Evolutionary conservation across 2,888 invertebrate species (phyloP), one percentile per base, ranked within the genome.

Genomic region (Teinopalpus imperialis): DNA sequence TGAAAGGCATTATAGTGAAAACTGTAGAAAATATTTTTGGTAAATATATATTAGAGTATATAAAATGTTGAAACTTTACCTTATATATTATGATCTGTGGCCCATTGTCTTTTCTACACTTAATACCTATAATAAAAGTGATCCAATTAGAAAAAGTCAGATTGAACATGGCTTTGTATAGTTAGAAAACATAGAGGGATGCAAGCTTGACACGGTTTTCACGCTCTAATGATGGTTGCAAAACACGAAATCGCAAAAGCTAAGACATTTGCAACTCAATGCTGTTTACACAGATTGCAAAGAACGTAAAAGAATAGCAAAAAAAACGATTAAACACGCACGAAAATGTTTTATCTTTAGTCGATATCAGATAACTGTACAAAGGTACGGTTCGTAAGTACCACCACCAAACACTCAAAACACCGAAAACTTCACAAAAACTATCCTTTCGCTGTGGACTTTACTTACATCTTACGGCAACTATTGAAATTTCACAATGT

Each of bases 221-320:
- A 85, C 83, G 88, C 73, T 86, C 85, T 76, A 78, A 73, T 77
- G 81, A 77, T 66, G 74, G 70, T 88, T 88, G 81, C 87, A 85
- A 88, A 87, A 87, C 70, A 55, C 52, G 57, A 61, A 66, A 69
- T 69, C 69, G 71, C 73, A 66, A 67, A 61, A 58, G 61, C 54
- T 56, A 48, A 46, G 53, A 53, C 43, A 56, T 67, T 73, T 67
- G 73, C 69, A 74, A 78, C 57, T 59, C 52, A 51, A 47, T 41
- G 39, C 37, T 61, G 61, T 61, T 63, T 59, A 61, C 61, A 61
- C 52, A 56, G 51, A 45, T 54, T 48, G 43, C 49, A 51, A 49
- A 48, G 36, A 43, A 49, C 51, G 46, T 36, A 48, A 36, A 12
- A n/a, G n/a, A n/a, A 51, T 30, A 48, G 56, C 53, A n/a, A n/a